Conservation (phyloP, 2,113 vertebrate genomes). For the Bubo blakistoni region DNA sequence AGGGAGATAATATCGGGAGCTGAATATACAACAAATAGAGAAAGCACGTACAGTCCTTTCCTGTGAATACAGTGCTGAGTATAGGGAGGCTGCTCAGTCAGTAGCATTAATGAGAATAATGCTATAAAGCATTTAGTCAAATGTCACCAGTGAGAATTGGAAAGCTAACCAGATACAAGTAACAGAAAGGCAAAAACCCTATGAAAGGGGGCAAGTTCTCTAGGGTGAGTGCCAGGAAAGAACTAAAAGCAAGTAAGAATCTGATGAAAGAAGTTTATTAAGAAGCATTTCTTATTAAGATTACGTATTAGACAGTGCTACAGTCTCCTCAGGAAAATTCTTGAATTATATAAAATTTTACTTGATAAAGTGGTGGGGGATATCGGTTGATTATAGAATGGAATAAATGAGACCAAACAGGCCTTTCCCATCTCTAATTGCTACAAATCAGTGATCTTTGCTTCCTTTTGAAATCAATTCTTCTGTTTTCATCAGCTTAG, state of each 20-base stretch:
- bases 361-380: neutral
- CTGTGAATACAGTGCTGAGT: neutral
- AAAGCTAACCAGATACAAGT: neutral
- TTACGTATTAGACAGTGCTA: neutral
- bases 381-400: neutral
- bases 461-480: conserved; percentile 2
- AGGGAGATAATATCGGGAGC: neutral
- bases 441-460: conserved; percentile 25
- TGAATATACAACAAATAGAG: neutral
- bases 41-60: neutral
- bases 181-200: neutral
- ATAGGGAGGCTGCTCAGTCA: neutral
- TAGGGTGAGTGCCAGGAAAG: neutral
- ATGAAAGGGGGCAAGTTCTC: neutral
- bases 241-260: neutral
- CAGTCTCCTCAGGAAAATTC: neutral
- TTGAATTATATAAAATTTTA: conserved; percentile 19
- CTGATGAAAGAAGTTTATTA: neutral
- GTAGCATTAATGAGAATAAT: neutral
- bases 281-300: neutral
- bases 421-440: conserved; percentile 20
- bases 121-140: neutral
- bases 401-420: neutral
- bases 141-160: neutral
- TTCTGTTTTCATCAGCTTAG: conserved; percentile 34